Conservation (phyloP, 2,888 invertebrate species). For the Muscina levida region DNA sequence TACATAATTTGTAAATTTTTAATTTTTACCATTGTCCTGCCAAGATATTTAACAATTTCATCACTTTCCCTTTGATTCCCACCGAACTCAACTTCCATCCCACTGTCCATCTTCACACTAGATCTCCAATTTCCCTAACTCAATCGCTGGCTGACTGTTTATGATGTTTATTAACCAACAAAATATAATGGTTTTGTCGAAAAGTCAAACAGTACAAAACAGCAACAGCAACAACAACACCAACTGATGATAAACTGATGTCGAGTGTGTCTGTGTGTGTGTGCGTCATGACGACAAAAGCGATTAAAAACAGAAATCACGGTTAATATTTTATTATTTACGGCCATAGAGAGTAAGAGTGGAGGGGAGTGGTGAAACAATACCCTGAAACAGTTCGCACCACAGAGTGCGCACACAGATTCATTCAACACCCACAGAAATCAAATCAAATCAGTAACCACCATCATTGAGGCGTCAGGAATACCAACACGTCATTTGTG, state of each 20-base stretch:
- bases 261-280: background rate
- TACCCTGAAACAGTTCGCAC: conserved; percentile 81
- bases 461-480: too few relatives aligned
- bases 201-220: background rate
- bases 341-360: conserved; percentile 87
- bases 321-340: conserved; percentile 82
- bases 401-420: background rate
- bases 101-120: too few relatives aligned
- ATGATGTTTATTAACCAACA: conserved; percentile 51
- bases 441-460: background rate
- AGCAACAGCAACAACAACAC: conserved; percentile 29
- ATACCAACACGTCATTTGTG: too few relatives aligned
- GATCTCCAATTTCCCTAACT: too few relatives aligned
- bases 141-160: background rate
- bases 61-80: too few relatives aligned
- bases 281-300: conserved; percentile 34
- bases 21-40: too few relatives aligned
- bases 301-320: conserved; percentile 62
- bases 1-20: too few relatives aligned
- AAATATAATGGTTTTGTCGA: conserved; percentile 50
- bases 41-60: too few relatives aligned
- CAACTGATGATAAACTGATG: too few relatives aligned
- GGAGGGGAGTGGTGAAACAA: conserved; percentile 70
- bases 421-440: conserved; percentile 9
- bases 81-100: too few relatives aligned